Percentiles rank a stretch among this genome's conserved stretches.
phyloP scores from a whole-genome alignment of 2,113 vertebrate genomes.

The Apteryx mantelli region DNA sequence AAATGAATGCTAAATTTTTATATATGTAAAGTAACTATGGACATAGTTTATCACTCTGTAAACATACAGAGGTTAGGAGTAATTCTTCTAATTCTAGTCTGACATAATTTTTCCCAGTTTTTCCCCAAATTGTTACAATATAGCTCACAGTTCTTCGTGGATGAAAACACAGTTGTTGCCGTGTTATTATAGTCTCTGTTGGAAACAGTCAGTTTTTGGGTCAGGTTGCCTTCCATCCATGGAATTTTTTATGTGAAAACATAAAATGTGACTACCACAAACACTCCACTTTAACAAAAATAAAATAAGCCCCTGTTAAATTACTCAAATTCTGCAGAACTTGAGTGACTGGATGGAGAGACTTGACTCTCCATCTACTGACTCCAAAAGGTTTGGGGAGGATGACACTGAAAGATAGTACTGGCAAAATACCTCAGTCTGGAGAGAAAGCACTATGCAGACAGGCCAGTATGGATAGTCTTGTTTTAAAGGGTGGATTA shows the following conservation, averaged over 20 bases:
- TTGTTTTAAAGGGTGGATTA: neutral
- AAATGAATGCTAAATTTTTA: neutral
- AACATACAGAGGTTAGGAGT: neutral
- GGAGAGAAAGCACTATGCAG: neutral
- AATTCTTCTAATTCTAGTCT: neutral
- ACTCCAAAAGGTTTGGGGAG: neutral
- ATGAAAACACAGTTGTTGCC: neutral
- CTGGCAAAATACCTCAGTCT: neutral
- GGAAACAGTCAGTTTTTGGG: neutral
- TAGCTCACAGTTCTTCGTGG: neutral
- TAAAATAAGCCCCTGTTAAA: neutral
- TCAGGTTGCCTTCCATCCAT: neutral
- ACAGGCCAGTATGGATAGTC: neutral
- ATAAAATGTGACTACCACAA: neutral
- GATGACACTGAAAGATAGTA: neutral
- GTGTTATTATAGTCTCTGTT: neutral
- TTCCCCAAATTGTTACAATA: neutral
- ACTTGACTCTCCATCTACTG: neutral
- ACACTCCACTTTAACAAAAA: neutral
- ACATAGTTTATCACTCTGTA: neutral
- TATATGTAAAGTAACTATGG: neutral
- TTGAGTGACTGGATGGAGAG: neutral
- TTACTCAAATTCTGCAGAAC: neutral
- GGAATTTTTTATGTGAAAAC: neutral
- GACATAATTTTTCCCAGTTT: neutral